Conservation (phyloP, 2,888 invertebrate species). For the Drymonia ruficornis region DNA sequence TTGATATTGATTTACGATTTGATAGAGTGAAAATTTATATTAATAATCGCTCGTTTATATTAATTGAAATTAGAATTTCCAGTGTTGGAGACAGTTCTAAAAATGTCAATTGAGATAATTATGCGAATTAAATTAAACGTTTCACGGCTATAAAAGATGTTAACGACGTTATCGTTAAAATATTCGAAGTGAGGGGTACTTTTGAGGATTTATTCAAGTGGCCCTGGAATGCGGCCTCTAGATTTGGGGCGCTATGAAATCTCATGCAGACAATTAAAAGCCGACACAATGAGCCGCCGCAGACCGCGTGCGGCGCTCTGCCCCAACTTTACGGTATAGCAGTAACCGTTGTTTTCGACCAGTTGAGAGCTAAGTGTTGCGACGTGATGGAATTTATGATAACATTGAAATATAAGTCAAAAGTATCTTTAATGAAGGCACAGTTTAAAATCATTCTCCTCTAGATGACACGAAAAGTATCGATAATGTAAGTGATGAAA, state of each 20-base stretch:
- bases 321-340: slow-evolving; percentile 43
- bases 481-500: no score
- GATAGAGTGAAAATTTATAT: neutral
- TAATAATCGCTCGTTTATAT: no score
- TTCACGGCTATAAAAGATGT: slow-evolving; percentile 15
- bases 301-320: slow-evolving; percentile 30
- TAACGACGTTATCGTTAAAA: slow-evolving; percentile 12
- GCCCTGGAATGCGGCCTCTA: slow-evolving; percentile 46
- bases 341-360: slow-evolving; percentile 44
- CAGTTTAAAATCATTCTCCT: neutral
- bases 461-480: neutral
- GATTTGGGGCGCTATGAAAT: slow-evolving; percentile 64
- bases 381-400: slow-evolving; percentile 13
- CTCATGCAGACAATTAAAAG: slow-evolving; percentile 63
- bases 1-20: neutral
- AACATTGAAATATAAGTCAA: neutral
- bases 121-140: neutral
- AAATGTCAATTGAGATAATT: neutral
- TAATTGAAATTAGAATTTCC: no score
- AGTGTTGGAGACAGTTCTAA: neutral
- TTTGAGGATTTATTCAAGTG: slow-evolving; percentile 47
- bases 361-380: slow-evolving; percentile 10
- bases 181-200: slow-evolving; percentile 21
- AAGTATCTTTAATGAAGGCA: neutral
- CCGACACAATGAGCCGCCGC: slow-evolving; percentile 51